A percentile compares a stretch with the other conserved stretches of the same genome.
phyloP scores from a whole-genome alignment of 2,888 invertebrate species.

The Bombylius discolor region DNA sequence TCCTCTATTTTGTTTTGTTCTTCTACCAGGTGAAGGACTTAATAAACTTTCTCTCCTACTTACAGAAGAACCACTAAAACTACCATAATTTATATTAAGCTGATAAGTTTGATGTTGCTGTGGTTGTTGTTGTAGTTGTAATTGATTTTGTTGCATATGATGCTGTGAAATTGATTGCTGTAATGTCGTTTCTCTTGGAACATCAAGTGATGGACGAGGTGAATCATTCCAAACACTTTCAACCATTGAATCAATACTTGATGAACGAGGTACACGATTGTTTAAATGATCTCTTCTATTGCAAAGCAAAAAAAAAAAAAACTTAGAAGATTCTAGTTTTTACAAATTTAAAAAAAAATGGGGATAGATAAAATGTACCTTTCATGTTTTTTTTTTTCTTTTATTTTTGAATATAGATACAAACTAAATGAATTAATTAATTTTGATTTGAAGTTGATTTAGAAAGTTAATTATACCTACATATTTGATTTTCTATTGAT shows the following conservation, averaged over 20 bases:
- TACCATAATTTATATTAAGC: slow-evolving; percentile 31
- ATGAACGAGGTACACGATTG: slow-evolving; percentile 53
- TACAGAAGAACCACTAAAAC: slow-evolving; percentile 19
- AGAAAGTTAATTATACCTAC: no score
- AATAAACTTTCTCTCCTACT: slow-evolving; percentile 48
- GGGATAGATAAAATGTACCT: no score
- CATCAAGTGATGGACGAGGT: slow-evolving; percentile 33
- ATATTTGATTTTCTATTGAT: no score
- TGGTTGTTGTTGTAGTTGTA: slow-evolving; percentile 22
- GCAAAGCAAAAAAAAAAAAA: slow-evolving; percentile 8
- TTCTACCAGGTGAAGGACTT: slow-evolving; percentile 61
- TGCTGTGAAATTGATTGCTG: slow-evolving; percentile 34
- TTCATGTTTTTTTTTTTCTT: no score
- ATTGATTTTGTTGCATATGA: slow-evolving; percentile 30
- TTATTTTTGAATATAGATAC: no score
- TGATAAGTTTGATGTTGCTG: slow-evolving; percentile 26
- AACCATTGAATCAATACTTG: slow-evolving; percentile 67
- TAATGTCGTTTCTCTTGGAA: slow-evolving; percentile 23
- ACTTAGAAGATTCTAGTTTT: no score
- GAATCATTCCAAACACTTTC: slow-evolving; percentile 53
- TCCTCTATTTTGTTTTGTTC: slow-evolving; percentile 62
- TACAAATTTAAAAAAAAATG: no score
- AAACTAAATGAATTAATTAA: no score
- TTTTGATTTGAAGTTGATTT: no score
- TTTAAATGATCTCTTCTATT: slow-evolving; percentile 39